Evolutionary conservation across 53 echinoderm and acorn worm genomes (phyloP), one percentile per base, ranked within the genome.

Genomic region (Luidia sarsii): DNA sequence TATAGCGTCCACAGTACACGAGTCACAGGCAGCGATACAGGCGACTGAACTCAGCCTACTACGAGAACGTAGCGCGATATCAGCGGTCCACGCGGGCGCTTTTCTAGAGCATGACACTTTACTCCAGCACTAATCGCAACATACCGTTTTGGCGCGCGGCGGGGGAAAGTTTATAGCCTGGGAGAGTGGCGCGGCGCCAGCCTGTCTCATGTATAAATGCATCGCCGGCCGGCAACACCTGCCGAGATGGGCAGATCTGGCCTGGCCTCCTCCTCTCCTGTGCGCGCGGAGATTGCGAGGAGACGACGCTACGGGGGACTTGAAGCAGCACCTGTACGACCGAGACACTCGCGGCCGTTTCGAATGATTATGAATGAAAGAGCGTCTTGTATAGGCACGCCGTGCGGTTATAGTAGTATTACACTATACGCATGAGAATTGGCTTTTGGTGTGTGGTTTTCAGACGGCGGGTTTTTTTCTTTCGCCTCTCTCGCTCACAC

Each of bases 121-220:
- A 74, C 46, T 60, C 56, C 60, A 11, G 0, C 37, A 39, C 39
- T 27, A 77, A 77, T 55, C 77, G 59, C 43, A 50, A 77, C 46
- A 27, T 64, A 45, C 48, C 53, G 53, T 39, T 71, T 57, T 56
- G 11, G 18, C 20, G 18, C 33, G 3, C 37, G 14, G 25, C 41
- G 32, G 19, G 43, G 46, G 62, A 46, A 77, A 77, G 77, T 77
- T 73, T 61, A 77, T 77, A 77, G 61, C 60, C 60, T n/a, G 31
- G 28, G 59, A 60, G 77, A 77, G 59, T 77, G 77, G 46, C 77
- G 77, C 31, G 77, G 77, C 77, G 77, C 77, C 77, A 61, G 43
- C 13, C 25, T 60, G 77, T 77, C 77, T 77, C 77, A 77, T 77
- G 77, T 77, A 46, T 77, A 60, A 77, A 77, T 77, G 77, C 77